Evolutionary conservation across 2,797 vertebrate species (phyloP), one percentile per base, ranked within the genome.

Genomic region (Hybognathus amarus): DNA sequence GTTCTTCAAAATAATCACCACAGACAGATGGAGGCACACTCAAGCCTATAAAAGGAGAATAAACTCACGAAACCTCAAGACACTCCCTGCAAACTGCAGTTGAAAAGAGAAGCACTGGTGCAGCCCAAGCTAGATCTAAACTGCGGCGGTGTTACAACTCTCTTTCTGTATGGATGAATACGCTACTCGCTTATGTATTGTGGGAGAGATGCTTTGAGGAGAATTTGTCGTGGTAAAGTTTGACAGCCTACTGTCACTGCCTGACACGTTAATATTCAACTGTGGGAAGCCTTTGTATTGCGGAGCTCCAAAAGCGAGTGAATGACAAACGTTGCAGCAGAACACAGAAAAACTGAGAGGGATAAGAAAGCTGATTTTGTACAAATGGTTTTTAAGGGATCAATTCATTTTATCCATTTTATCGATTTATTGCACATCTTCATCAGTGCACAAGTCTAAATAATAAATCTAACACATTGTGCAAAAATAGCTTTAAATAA

Each of bases 251-350:
- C 80, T 83, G 73, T 83, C 80, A 61, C 52, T 5, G 52, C 33
- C 63, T 76, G 81, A 59, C 70, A 76, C 54, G 54, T 76, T 24
- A 70, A 79, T 83, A 74, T 75, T 68, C 79, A 78, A 83, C 52
- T n/a, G 38, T 67, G 47, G 40, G 15, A 74, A 76, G 77, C 30
- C 81, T 75, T 69, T 67, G 79, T 70, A 27, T 61, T n/a, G 33
- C 18, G 3, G 47, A 45, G 20, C 36, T 74, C 20, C 36, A 56
- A 74, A 27, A 67, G n/a, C 59, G 20, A 61, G 18, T n/a, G 70
- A 61, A 80, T 66, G 45, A 79, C 63, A 83, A 78, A 33, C 17
- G 4, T 24, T 69, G 40, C 12, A 77, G 36, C 45, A 27, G 24
- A 30, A 73, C 15, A 38, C n/a, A 52, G 42, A 74, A 12, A 73